These are phyloP conservation scores for Cydia strobilella DNA, from an alignment of 1,140 invertebrate species.

Conservation along the genomic window DNA sequence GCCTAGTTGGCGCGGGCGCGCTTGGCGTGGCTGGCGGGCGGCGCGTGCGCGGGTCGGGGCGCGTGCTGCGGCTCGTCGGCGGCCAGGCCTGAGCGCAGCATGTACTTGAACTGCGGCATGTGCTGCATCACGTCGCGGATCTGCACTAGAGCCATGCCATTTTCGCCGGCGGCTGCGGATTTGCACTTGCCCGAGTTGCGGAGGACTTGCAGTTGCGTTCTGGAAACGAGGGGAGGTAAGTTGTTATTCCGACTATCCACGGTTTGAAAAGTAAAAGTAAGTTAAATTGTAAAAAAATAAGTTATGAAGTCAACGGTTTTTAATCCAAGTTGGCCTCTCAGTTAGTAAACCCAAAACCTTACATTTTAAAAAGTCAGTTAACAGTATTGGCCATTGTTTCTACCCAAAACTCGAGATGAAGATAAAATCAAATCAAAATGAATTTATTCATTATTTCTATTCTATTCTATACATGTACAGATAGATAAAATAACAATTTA, in stretches of 20 bases:
- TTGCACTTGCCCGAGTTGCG: constrained; percentile 87
- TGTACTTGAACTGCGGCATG: constrained; percentile 93
- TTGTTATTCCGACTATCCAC: background rate
- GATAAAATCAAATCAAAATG: too few species aligned
- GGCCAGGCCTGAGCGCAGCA: constrained; percentile 80
- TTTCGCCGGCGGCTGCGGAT: constrained; percentile 76
- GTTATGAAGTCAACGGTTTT: too few species aligned
- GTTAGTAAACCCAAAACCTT: too few species aligned
- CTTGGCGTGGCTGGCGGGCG: constrained; percentile 55
- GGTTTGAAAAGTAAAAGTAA: too few species aligned
- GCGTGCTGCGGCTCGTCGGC: constrained; percentile 49
- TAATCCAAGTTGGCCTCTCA: too few species aligned
- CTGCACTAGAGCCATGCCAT: constrained; percentile 84
- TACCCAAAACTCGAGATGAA: too few species aligned
- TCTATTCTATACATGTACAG: too few species aligned
- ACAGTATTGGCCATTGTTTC: too few species aligned
- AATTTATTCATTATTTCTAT: too few species aligned
- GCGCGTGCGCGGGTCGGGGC: constrained; percentile 43
- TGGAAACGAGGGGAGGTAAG: constrained; percentile 62
- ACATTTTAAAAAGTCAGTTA: too few species aligned
- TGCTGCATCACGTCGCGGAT: constrained; percentile 90
- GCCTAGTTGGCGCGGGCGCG: constrained; percentile 63
- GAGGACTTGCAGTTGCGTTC: constrained; percentile 87
- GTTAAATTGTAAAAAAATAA: too few species aligned
- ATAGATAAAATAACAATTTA: too few species aligned